These are phyloP conservation scores for Dryobota labecula DNA, from an alignment of 2,888 invertebrate genomes.

Conservation along the genomic window DNA sequence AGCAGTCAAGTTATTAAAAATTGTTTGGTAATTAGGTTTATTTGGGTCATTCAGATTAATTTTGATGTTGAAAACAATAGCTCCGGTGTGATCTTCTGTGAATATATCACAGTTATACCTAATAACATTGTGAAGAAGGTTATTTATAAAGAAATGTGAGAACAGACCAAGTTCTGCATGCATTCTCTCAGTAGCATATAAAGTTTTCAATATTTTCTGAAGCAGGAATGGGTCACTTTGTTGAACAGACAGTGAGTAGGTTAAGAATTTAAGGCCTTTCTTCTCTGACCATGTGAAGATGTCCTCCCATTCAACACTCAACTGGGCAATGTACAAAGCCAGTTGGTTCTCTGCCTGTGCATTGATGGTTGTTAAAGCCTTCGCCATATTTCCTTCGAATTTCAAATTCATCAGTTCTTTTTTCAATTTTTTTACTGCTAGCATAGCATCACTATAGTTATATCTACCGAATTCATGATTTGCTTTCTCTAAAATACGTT, in stretches of 20 bases:
- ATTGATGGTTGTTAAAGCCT: conserved; percentile 77
- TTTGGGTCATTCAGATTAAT: conserved; percentile 79
- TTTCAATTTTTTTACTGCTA: conserved; percentile 76
- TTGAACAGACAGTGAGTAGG: conserved; percentile 83
- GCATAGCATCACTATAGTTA: conserved; percentile 82
- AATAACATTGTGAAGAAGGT: conserved; percentile 84
- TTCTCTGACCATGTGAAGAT: conserved; percentile 85
- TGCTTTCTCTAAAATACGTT: conserved; percentile 78
- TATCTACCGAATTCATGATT: conserved; percentile 82
- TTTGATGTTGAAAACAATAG: conserved; percentile 85
- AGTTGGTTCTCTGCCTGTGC: conserved; percentile 83
- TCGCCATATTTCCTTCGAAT: conserved; percentile 78
- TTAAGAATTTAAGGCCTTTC: conserved; percentile 78
- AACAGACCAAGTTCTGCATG: conserved; percentile 84
- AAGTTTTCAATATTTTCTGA: conserved; percentile 83
- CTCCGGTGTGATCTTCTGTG: conserved; percentile 84
- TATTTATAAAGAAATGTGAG: conserved; percentile 85
- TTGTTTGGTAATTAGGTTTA: conserved; percentile 83
- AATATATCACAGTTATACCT: conserved; percentile 85
- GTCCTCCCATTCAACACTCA: conserved; percentile 87
- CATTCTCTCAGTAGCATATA: conserved; percentile 81
- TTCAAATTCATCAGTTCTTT: conserved; percentile 73
- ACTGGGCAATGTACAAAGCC: conserved; percentile 81
- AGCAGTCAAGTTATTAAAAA: conserved; percentile 86
- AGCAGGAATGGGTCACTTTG: conserved; percentile 83